Evolutionary conservation across 2,797 vertebrate genomes (phyloP), one percentile per base, ranked within the genome.

Genomic region (Melanogrammus aeglefinus): DNA sequence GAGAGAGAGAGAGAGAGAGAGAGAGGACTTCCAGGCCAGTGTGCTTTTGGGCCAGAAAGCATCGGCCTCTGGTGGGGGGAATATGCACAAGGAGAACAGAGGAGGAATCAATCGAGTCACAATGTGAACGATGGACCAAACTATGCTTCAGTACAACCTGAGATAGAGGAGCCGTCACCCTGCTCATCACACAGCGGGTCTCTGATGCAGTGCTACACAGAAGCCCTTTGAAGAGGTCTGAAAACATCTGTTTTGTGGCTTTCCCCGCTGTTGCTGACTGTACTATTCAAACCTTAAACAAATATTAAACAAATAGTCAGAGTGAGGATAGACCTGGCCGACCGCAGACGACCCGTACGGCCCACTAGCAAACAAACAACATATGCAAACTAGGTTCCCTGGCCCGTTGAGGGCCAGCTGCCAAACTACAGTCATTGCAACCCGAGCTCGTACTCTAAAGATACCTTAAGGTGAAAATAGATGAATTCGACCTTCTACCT

Each of bases 241-340:
- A 24, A 47, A 51, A 44, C 24, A 47, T 41, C 35, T 35, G 31
- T 63, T 75, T 75, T 36, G 73, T 24, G 9, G 24, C 21, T 24
- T 74, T 74, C 72, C 33, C 72, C 16, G 10, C 35, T 35, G 18
- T 71, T 21, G 75, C 29, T n/a, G 38, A 79, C 77, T 0, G 29
- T 72, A 33, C 63, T 24, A 93, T 89, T 85, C 85, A 93, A 93
- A 93, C 91, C 66, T 81, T 79, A 92, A 85, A 80, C 88, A 92
- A 57, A 93, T 92, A 70, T 78, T 78, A 92, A 85, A 80, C 88
- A 92, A 93, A 91, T 88, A 27, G 74, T 72, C 27, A 24, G 72
- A 78, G 9, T 73, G 76, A n/a, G 47, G 0, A 27, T 10, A 73
- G 73, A 79, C 77, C 66, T 57, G 18, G 63, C 38, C 77, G 72